Evolutionary conservation across 2,113 vertebrate species (phyloP).

Genomic region (Cephalopterus ornatus): DNA sequence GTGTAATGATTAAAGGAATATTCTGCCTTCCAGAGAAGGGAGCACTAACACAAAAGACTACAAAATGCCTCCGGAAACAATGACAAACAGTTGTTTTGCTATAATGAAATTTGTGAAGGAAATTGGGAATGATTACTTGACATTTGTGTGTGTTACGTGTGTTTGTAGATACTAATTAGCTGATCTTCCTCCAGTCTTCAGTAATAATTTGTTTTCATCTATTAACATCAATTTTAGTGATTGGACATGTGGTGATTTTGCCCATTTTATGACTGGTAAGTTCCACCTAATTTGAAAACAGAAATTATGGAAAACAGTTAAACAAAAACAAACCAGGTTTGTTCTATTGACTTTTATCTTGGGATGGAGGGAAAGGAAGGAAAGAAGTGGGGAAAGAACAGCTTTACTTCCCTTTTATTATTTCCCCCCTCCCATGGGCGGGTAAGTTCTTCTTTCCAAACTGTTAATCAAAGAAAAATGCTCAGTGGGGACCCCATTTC

Average conservation of each 20-base stretch:
- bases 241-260: not conserved
- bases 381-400: not conserved
- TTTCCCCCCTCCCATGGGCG: not conserved
- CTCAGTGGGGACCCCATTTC: not conserved
- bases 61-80: not conserved
- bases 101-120: not conserved
- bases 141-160: not conserved
- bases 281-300: not conserved
- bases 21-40: not conserved
- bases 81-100: not conserved
- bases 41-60: not conserved
- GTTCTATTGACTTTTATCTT: not conserved
- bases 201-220: not conserved
- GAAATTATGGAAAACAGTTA: not conserved
- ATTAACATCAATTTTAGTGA: not conserved
- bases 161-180: not conserved
- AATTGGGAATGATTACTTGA: not conserved
- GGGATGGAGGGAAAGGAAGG: not conserved
- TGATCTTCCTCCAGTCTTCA: not conserved
- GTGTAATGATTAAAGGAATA: accelerated
- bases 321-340: not conserved
- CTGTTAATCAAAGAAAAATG: not conserved
- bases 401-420: not conserved
- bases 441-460: not conserved
- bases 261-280: not conserved